Percentiles rank a stretch among this genome's conserved stretches.
These are phyloP conservation scores for Speoplatyrhinus poulsoni DNA, from an alignment of 2,113 vertebrate species.

Conservation along the genomic window DNA sequence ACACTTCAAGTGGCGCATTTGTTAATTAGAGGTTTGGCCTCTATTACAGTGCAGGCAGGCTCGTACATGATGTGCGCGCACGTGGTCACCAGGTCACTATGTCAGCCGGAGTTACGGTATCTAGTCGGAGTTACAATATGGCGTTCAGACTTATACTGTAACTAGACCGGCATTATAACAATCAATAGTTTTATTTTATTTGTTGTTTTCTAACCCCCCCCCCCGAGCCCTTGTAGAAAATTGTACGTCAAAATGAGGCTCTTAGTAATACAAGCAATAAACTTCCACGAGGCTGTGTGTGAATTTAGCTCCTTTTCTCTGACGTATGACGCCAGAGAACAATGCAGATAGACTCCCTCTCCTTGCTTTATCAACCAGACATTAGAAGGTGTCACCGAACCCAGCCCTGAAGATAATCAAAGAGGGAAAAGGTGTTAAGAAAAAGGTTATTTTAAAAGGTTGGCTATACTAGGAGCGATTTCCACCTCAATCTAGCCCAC, in stretches of 20 bases:
- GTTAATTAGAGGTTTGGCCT: conserved; percentile 4
- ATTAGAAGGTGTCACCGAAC: conserved; percentile 43
- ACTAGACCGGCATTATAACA: conserved; percentile 50
- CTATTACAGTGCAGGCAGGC: neutral
- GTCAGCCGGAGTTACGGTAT: conserved; percentile 36
- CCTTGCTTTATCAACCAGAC: conserved; percentile 22
- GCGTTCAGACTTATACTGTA: conserved; percentile 55
- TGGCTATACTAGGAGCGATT: neutral
- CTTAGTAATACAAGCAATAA: conserved; percentile 64
- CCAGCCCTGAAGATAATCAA: neutral
- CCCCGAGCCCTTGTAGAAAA: conserved; percentile 48
- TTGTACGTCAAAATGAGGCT: conserved; percentile 61
- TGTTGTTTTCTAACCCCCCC: conserved; percentile 30
- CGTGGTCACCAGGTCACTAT: conserved; percentile 38
- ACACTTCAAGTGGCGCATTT: conserved; percentile 1
- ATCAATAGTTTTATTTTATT: conserved; percentile 64
- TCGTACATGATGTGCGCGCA: neutral
- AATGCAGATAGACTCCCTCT: conserved; percentile 5
- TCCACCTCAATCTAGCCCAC: no score
- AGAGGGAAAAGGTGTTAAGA: neutral
- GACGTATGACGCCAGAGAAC: conserved; percentile 44
- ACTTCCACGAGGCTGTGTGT: conserved; percentile 52
- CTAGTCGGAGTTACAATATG: conserved; percentile 7
- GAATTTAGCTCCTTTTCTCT: conserved; percentile 33
- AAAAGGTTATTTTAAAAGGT: neutral